Percentiles rank a stretch among this genome's conserved stretches.
Conservation (phyloP, 2,797 vertebrate genomes). For the Chaetodon trifasciatus region DNA sequence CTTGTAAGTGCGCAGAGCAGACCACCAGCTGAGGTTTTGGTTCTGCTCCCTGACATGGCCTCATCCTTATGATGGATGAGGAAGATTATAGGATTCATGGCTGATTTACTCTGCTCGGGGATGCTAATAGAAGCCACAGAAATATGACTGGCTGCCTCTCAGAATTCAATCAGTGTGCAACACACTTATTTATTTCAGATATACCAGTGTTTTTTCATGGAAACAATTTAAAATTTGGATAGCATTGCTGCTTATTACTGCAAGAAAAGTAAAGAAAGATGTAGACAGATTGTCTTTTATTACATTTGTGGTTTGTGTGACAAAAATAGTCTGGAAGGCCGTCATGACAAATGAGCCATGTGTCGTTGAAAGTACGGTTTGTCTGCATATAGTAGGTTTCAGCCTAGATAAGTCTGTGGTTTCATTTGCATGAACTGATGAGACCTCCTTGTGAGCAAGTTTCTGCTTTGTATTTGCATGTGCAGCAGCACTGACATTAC, state of each 20-base stretch:
- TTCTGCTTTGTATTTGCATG: not conserved
- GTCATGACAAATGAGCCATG: constrained; percentile 13
- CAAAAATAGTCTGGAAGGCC: not conserved
- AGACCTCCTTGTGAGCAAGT: constrained; percentile 15
- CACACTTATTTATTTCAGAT: constrained; percentile 36
- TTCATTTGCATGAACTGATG: constrained; percentile 21
- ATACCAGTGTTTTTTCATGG: not conserved
- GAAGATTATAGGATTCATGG: constrained; percentile 76
- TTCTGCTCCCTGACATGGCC: constrained; percentile 50
- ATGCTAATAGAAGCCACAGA: constrained; percentile 58
- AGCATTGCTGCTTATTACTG: constrained; percentile 3
- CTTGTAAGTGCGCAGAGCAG: constrained; percentile 17
- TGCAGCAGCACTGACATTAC: not conserved
- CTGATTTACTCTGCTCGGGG: constrained; percentile 63
- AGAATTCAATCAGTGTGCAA: constrained; percentile 42
- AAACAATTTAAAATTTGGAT: constrained; percentile 5
- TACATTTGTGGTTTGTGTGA: not conserved
- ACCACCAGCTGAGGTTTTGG: constrained; percentile 50
- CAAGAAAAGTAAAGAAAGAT: constrained; percentile 9
- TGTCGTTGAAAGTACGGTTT: not conserved
- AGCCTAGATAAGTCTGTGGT: constrained; percentile 10
- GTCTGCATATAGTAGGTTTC: not conserved
- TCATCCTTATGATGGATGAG: constrained; percentile 74
- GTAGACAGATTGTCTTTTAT: not conserved
- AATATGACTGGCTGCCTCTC: constrained; percentile 42